A percentile compares a stretch with the other conserved stretches of the same genome.
These are phyloP conservation scores for Branchipolynoe longqiensis DNA, from an alignment of 2,888 invertebrate genomes.

Conservation along the genomic window DNA sequence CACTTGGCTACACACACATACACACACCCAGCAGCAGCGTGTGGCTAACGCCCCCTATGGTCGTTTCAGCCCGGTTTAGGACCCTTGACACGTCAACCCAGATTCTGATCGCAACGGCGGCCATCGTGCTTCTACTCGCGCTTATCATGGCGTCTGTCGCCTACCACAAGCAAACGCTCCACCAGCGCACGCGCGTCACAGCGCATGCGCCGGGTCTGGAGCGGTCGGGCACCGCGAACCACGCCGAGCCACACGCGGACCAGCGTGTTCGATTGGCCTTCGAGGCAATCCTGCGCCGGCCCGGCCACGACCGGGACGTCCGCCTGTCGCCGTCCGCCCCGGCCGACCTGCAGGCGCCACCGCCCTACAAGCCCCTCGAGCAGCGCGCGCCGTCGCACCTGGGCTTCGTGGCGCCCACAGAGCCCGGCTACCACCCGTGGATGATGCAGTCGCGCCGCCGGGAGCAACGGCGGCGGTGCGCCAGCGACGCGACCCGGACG, in stretches of 20 bases:
- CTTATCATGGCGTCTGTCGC: background rate
- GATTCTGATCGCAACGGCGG: slow-evolving; percentile 7
- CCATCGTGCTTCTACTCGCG: background rate
- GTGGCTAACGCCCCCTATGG: too few relatives aligned
- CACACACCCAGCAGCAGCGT: too few relatives aligned
- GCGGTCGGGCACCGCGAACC: background rate
- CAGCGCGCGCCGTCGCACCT: slow-evolving; percentile 10
- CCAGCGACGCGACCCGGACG: background rate
- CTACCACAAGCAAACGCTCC: background rate
- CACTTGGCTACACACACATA: too few relatives aligned
- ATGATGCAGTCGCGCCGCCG: background rate
- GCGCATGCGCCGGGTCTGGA: too few relatives aligned
- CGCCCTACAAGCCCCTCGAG: background rate
- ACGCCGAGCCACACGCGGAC: background rate
- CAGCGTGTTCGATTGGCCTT: background rate
- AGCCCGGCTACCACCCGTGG: slow-evolving; percentile 42
- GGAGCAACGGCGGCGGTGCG: background rate
- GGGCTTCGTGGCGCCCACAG: slow-evolving; percentile 21
- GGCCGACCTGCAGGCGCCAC: background rate
- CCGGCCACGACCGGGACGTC: background rate
- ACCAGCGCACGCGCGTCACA: background rate
- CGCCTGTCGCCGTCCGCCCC: background rate
- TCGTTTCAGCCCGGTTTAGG: background rate
- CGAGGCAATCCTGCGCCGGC: background rate
- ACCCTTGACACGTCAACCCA: slow-evolving; percentile 1